phyloP scores from a whole-genome alignment of 53 echinoderm and acorn worm species.

The Astropecten irregularis region DNA sequence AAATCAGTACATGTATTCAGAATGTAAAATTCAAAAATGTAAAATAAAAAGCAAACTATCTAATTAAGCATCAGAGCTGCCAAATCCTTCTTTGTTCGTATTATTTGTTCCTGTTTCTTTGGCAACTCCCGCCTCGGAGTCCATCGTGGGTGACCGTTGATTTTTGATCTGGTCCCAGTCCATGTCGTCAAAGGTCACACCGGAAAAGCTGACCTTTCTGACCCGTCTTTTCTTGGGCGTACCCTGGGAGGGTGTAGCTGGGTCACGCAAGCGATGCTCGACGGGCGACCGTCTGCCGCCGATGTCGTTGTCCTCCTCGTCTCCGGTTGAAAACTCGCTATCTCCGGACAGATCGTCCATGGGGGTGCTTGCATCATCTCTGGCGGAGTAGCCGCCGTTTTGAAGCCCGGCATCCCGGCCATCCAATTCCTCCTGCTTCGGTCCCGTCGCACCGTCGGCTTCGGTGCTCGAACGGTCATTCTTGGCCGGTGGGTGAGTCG shows the following conservation, averaged over 20 bases:
- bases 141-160: background rate
- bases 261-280: background rate
- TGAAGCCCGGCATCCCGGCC: background rate
- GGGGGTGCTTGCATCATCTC: background rate
- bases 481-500: too few relatives aligned
- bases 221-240: background rate
- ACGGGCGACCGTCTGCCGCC: background rate
- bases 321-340: background rate
- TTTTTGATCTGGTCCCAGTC: constrained; percentile 1
- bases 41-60: too few relatives aligned
- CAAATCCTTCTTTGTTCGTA: background rate
- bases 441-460: too few relatives aligned
- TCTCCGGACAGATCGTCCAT: background rate
- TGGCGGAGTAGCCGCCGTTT: background rate
- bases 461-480: too few relatives aligned
- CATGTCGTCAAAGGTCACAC: background rate
- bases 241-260: too few relatives aligned
- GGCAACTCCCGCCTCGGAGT: background rate
- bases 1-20: too few relatives aligned
- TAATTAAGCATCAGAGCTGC: background rate
- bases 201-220: background rate
- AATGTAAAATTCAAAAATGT: too few relatives aligned
- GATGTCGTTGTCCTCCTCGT: background rate
- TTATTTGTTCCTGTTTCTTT: background rate
- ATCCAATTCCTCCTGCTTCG: background rate